Base-by-base conservation (phyloP, 2,888 invertebrate genomes). In the Iphiclides podalirius region DNA sequence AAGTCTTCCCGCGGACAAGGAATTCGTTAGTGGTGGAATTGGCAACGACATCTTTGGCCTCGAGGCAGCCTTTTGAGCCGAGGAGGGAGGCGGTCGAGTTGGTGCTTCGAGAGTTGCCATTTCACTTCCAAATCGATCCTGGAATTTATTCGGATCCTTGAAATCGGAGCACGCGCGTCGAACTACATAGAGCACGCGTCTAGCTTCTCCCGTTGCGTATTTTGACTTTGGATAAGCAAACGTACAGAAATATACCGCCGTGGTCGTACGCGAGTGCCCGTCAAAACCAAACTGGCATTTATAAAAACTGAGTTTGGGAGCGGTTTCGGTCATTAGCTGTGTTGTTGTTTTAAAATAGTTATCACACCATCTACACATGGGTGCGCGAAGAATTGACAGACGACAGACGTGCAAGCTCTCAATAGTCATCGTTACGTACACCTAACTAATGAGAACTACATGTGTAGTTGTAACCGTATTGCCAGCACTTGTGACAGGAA, bases 11-110 rank as follows among this genome's bases (percentile, higher is more conserved):
- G 72, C 62, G 6, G 70, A 58, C 60, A 66, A 63, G 0, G 68
- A 66, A 0, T 60, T 26, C 4, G 59, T 48, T 7, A 63, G 59
- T 33, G 66, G 72, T 1, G 70, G 89, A 55, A 90, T 89, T 52
- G 83, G 82, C 0, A 90, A 65, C 0, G 84, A 84, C 47, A 89
- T 88, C 58, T 79, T 86, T 4, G 89, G 89, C 14, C 81, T 67
- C n/a, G 36, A 4, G 6, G 13, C 4, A 11, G 20, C 28, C 11
- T 47, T 47, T 7, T n/a, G 4, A 20, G 20, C 4, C 20, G 3
- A 4, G 3, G 36, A 13, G 6, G 35, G 9, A 8, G 36, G 11
- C 2, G 42, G 38, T 20, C 26, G 17, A 14, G 16, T 12, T 0
- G 33, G 9, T 1, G 16, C n/a, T 26, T 49, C 48, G 0, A 8